phyloP scores from a whole-genome alignment of 2,113 vertebrate species.

The Dolichotis patagonum region DNA sequence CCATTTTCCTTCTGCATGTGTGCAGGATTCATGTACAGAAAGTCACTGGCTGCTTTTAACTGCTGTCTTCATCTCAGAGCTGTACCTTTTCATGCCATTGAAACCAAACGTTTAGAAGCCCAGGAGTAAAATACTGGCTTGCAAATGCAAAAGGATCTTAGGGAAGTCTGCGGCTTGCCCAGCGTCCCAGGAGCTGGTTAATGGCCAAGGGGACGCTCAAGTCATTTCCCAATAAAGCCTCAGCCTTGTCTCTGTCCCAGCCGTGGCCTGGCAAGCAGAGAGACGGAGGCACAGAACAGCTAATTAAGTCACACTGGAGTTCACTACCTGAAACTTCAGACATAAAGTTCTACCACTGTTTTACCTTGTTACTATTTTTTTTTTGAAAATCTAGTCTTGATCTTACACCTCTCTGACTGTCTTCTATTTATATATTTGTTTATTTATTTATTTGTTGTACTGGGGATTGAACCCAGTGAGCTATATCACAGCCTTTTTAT shows the following conservation, averaged over 20 bases:
- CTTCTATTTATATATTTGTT: neutral
- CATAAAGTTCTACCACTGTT: neutral
- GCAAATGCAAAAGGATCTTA: neutral
- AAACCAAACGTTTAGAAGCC: neutral
- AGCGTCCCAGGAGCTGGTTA: neutral
- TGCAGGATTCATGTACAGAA: neutral
- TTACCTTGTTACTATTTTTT: neutral
- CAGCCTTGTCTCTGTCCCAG: neutral
- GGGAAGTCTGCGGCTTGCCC: constrained; percentile 8
- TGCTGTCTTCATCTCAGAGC: neutral
- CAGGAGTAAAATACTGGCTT: neutral
- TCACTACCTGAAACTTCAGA: neutral
- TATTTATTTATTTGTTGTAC: neutral
- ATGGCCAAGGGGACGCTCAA: neutral
- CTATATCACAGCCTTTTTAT: neutral
- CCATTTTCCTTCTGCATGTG: neutral
- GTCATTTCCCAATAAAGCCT: constrained; percentile 55
- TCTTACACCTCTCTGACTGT: neutral
- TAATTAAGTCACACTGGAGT: neutral
- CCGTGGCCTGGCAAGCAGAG: neutral
- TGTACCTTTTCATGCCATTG: neutral
- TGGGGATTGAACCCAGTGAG: neutral
- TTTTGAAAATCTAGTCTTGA: neutral
- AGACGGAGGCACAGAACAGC: neutral
- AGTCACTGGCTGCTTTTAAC: neutral